Percentiles rank a stretch among this genome's conserved stretches.
Conservation (phyloP, 2,113 vertebrate genomes). For the Hirundichthys speculiger region DNA sequence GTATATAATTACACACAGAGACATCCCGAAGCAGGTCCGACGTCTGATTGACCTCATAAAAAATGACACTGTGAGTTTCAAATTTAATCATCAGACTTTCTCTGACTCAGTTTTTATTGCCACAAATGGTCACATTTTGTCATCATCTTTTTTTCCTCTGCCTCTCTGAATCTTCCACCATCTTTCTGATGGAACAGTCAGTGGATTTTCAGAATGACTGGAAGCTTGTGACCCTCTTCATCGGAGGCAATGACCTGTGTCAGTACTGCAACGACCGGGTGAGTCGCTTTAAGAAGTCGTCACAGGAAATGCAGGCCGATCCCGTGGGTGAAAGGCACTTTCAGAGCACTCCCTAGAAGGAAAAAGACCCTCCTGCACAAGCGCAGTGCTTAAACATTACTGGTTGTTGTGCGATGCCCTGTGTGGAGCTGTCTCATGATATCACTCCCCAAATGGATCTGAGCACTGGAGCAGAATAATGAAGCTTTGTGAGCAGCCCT, state of each 20-base stretch:
- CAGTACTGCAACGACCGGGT: slow-evolving; percentile 89
- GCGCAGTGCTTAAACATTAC: slow-evolving; percentile 10
- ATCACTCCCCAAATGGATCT: slow-evolving; percentile 54
- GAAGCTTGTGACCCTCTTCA: slow-evolving; percentile 93
- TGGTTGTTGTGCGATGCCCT: slow-evolving; percentile 25
- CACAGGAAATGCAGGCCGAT: slow-evolving; percentile 1
- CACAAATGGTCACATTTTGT: not conserved
- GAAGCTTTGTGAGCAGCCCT: slow-evolving; percentile 56
- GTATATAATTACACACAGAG: slow-evolving; percentile 69
- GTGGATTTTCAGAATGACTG: slow-evolving; percentile 90
- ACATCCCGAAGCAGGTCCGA: slow-evolving; percentile 84
- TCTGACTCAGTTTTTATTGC: not conserved
- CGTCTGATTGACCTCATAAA: slow-evolving; percentile 83
- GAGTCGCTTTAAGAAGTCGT: slow-evolving; percentile 48
- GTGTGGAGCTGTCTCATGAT: slow-evolving; percentile 57
- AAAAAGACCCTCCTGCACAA: slow-evolving; percentile 3
- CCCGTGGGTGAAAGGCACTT: no score
- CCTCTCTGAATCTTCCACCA: slow-evolving; percentile 8
- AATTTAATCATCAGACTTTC: not conserved
- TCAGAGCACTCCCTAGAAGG: not conserved
- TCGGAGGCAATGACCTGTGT: slow-evolving; percentile 92
- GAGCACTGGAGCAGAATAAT: slow-evolving; percentile 60
- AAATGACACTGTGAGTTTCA: slow-evolving; percentile 81
- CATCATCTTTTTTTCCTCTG: not conserved
- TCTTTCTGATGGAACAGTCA: slow-evolving; percentile 70